Percentiles rank a stretch among this genome's conserved stretches.
Conservation (phyloP, 2,113 vertebrate genomes). For the Nothoprocta pentlandii region DNA sequence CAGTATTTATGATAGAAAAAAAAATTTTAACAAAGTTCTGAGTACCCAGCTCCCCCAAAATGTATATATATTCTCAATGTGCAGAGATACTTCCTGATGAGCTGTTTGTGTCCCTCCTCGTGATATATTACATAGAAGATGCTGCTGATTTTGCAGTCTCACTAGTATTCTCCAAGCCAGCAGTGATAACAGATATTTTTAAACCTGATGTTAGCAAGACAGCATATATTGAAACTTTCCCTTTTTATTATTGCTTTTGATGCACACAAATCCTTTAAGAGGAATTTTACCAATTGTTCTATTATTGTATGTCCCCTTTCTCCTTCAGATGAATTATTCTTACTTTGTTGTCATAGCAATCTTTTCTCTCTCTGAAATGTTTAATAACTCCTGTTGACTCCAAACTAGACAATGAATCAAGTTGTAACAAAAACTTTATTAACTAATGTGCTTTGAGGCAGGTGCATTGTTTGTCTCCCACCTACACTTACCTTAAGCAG, state of each 20-base stretch:
- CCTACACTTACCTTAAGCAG: background rate
- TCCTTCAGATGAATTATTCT: constrained; percentile 73
- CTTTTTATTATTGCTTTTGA: constrained; percentile 65
- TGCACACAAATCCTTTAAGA: constrained; percentile 65
- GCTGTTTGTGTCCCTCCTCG: background rate
- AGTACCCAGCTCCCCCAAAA: background rate
- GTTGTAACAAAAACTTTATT: constrained; percentile 59
- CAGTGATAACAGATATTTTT: constrained; percentile 46
- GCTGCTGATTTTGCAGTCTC: constrained; percentile 34
- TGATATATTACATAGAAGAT: constrained; percentile 36
- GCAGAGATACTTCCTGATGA: constrained; percentile 27
- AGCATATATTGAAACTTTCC: constrained; percentile 55
- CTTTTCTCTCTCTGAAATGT: constrained; percentile 60
- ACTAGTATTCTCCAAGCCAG: constrained; percentile 42
- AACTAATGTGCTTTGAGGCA: constrained; percentile 27
- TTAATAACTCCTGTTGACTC: constrained; percentile 72
- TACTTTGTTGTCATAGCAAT: constrained; percentile 72
- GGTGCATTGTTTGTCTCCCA: constrained; percentile 1
- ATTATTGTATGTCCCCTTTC: constrained; percentile 46
- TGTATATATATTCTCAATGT: background rate
- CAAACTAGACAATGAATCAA: constrained; percentile 50
- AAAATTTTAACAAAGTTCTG: background rate
- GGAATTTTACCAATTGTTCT: constrained; percentile 70
- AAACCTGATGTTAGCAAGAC: constrained; percentile 29
- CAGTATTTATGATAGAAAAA: background rate